Evolutionary conservation across 2,113 vertebrate genomes (phyloP).

Genomic region (Perca fluviatilis): DNA sequence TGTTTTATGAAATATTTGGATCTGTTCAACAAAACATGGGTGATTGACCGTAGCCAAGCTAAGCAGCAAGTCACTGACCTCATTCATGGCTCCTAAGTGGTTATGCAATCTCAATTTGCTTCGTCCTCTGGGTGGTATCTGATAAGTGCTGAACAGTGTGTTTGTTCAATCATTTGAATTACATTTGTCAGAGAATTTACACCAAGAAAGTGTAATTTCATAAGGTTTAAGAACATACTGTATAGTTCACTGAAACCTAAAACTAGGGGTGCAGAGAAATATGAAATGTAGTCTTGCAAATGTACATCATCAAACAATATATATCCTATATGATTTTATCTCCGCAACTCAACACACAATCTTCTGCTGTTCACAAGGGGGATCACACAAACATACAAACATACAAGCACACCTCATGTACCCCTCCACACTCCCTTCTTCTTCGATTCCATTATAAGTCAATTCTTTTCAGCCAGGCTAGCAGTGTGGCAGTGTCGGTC

Average conservation of each 20-base stretch:
- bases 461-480: background rate
- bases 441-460: too few species aligned
- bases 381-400: background rate
- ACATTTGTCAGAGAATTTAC: background rate
- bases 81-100: constrained; percentile 11
- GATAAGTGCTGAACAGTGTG: constrained; percentile 60
- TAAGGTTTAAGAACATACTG: background rate
- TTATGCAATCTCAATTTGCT: constrained; percentile 62
- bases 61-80: constrained; percentile 47
- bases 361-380: background rate
- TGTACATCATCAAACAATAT: background rate
- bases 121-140: constrained; percentile 60
- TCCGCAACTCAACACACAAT: background rate
- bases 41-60: constrained; percentile 29
- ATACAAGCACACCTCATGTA: background rate
- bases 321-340: background rate
- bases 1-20: background rate
- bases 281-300: background rate
- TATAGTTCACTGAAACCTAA: background rate
- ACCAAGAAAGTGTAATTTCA: background rate
- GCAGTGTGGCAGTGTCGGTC: background rate
- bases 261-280: background rate
- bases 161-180: background rate
- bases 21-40: constrained; percentile 15
- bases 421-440: background rate